These are phyloP conservation scores for Labeo rohita DNA, from an alignment of 2,113 vertebrate genomes.

Conservation along the genomic window DNA sequence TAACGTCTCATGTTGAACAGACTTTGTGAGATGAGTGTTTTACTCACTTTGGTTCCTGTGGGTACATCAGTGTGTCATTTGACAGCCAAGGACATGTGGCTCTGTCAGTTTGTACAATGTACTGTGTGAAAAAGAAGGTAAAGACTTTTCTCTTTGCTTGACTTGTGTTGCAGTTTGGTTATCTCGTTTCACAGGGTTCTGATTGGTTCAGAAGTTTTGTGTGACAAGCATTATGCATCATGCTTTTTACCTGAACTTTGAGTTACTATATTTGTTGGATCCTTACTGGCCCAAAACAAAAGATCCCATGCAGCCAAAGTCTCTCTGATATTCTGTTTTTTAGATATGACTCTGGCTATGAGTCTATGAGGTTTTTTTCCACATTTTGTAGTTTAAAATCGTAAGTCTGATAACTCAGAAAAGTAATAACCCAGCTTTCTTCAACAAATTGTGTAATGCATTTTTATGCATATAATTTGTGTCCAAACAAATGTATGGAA, in stretches of 20 bases:
- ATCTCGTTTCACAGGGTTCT: slow-evolving; percentile 6
- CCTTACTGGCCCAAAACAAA: background rate
- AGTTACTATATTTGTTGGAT: background rate
- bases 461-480: too few relatives aligned
- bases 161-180: slow-evolving; percentile 24
- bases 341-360: background rate
- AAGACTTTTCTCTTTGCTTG: slow-evolving; percentile 44
- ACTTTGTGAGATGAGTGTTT: background rate
- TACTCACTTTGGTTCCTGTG: slow-evolving; percentile 17
- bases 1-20: background rate
- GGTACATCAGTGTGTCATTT: slow-evolving; percentile 62
- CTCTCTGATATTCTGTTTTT: background rate
- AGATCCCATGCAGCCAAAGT: background rate
- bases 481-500: too few relatives aligned
- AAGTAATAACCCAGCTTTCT: too few relatives aligned
- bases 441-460: background rate
- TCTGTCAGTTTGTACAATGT: slow-evolving; percentile 68
- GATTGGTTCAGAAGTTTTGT: slow-evolving; percentile 32
- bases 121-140: slow-evolving; percentile 81
- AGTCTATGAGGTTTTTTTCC: background rate
- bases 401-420: background rate
- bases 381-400: background rate
- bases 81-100: slow-evolving; percentile 53
- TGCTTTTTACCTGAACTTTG: slow-evolving; percentile 18
- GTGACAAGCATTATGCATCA: background rate